phyloP scores from a whole-genome alignment of 2,888 invertebrate genomes.

The Stenoptilia bipunctidactyla region DNA sequence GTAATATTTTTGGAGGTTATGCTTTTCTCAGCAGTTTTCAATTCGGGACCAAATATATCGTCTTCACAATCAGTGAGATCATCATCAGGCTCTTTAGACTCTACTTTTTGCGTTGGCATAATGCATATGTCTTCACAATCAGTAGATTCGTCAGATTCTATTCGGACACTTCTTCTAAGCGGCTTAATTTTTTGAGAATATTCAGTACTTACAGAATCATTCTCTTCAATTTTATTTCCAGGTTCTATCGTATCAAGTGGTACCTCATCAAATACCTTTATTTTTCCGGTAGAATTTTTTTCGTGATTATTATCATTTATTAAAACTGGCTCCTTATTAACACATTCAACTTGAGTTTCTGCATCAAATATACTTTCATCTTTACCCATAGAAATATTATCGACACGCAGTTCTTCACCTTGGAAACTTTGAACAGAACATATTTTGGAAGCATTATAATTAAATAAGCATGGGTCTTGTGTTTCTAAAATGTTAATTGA shows the following conservation, averaged over 20 bases:
- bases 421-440: neutral
- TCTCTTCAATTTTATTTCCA: conserved; percentile 11
- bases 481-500: conserved; percentile 1
- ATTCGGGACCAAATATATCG: conserved; percentile 17
- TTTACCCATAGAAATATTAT: conserved; percentile 23
- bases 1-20: conserved; percentile 1
- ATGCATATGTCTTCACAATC: conserved; percentile 37
- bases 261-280: conserved; percentile 40
- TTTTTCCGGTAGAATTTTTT: conserved; percentile 26
- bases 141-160: conserved; percentile 28
- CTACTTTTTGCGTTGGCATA: conserved; percentile 28
- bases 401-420: neutral
- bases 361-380: conserved; percentile 27
- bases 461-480: neutral
- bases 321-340: conserved; percentile 11
- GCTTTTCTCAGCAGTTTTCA: conserved; percentile 3
- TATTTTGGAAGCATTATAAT: too few species aligned
- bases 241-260: conserved; percentile 31
- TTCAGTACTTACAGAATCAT: too few species aligned
- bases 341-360: conserved; percentile 24
- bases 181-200: conserved; percentile 13
- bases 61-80: conserved; percentile 38
- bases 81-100: conserved; percentile 22
- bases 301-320: conserved; percentile 23
- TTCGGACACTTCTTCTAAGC: conserved; percentile 14